Conservation (phyloP, 2,888 invertebrate genomes). For the Volucella zonaria region DNA sequence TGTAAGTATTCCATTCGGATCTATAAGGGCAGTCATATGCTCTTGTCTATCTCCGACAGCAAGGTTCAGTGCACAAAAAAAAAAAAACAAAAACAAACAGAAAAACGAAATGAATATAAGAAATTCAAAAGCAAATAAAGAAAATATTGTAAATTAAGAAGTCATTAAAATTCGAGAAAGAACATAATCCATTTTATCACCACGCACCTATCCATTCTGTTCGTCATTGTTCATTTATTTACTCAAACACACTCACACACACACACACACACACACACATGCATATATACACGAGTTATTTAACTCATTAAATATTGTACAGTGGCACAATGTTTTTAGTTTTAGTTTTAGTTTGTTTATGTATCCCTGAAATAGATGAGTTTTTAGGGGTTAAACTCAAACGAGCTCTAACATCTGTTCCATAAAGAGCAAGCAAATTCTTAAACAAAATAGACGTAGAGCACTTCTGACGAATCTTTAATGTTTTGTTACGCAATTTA, state of each 20-base stretch:
- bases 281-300: background rate
- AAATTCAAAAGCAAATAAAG: slow-evolving; percentile 31
- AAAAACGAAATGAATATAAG: slow-evolving; percentile 35
- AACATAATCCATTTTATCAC: slow-evolving; percentile 62
- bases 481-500: too few species aligned
- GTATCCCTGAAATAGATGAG: too few species aligned
- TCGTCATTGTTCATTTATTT: slow-evolving; percentile 19
- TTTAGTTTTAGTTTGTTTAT: background rate
- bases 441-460: too few species aligned
- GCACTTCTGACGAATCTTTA: too few species aligned
- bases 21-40: slow-evolving; percentile 71
- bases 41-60: slow-evolving; percentile 76
- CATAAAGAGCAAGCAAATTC: too few species aligned
- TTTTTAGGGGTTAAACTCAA: too few species aligned
- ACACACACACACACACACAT: slow-evolving; percentile 21
- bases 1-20: slow-evolving; percentile 88
- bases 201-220: slow-evolving; percentile 55
- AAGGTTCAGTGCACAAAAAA: slow-evolving; percentile 78
- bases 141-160: slow-evolving; percentile 10
- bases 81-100: slow-evolving; percentile 41
- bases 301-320: slow-evolving; percentile 4
- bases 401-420: too few species aligned
- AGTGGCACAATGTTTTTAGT: slow-evolving; percentile 29
- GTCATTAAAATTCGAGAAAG: slow-evolving; percentile 72
- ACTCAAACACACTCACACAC: slow-evolving; percentile 9